These are phyloP conservation scores for Orchesellides sinensis DNA, from an alignment of 2,888 invertebrate species.

Conservation along the genomic window DNA sequence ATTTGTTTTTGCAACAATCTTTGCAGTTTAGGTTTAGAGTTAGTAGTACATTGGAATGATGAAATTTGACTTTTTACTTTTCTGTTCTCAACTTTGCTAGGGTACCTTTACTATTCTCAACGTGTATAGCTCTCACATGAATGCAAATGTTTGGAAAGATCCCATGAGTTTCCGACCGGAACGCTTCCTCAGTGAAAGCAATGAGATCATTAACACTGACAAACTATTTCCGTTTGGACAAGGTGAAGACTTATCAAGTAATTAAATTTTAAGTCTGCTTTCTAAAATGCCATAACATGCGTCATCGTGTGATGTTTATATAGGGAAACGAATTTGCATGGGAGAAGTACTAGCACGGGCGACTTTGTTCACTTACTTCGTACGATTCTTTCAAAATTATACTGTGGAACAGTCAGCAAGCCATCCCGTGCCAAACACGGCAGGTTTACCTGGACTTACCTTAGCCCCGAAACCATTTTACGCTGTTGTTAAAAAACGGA, in stretches of 20 bases:
- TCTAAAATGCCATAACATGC: not conserved
- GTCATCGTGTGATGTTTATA: not conserved
- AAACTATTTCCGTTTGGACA: slow-evolving; percentile 69
- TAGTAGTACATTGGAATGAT: not conserved
- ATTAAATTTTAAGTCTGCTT: no score
- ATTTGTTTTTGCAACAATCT: not conserved
- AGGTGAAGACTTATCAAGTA: slow-evolving; percentile 23
- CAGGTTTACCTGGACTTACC: slow-evolving; percentile 59
- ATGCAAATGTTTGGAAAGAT: slow-evolving; percentile 46
- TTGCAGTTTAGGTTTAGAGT: not conserved
- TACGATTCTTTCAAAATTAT: slow-evolving; percentile 65
- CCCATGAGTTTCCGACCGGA: slow-evolving; percentile 65
- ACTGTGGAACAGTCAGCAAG: slow-evolving; percentile 45
- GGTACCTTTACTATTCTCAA: slow-evolving; percentile 63
- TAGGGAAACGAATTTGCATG: slow-evolving; percentile 68
- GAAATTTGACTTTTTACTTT: not conserved
- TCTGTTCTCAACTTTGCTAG: slow-evolving; percentile 39
- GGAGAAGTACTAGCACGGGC: slow-evolving; percentile 66
- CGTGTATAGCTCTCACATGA: slow-evolving; percentile 53
- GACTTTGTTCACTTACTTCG: slow-evolving; percentile 65
- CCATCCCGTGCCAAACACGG: slow-evolving; percentile 27
- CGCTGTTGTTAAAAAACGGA: slow-evolving; percentile 33
- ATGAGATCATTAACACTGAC: slow-evolving; percentile 65
- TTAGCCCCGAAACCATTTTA: slow-evolving; percentile 60
- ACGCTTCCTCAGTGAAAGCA: slow-evolving; percentile 62